A percentile compares a stretch with the other conserved stretches of the same genome.
phyloP scores from a whole-genome alignment of 2,888 invertebrate species.

The Seladonia tumulorum region DNA sequence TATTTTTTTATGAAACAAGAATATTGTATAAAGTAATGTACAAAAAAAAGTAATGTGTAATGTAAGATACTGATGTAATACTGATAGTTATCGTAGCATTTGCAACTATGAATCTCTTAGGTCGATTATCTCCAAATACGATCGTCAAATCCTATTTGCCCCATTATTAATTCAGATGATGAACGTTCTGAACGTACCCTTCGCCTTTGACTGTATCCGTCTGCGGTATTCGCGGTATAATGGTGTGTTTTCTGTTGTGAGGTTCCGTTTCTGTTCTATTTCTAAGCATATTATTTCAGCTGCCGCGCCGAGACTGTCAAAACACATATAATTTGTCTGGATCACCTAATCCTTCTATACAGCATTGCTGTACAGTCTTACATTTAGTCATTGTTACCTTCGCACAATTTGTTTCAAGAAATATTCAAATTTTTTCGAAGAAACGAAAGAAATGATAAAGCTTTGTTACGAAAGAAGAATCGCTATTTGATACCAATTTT shows the following conservation, averaged over 20 bases:
- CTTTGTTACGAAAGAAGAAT: no score
- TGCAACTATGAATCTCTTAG: background rate
- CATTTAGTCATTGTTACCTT: background rate
- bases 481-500: background rate
- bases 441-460: background rate
- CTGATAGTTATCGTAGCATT: background rate
- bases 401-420: background rate
- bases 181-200: background rate
- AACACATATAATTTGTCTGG: background rate
- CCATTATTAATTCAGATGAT: background rate
- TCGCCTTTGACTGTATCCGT: background rate
- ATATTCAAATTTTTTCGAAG: background rate
- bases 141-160: background rate
- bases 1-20: background rate
- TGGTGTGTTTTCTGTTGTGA: background rate
- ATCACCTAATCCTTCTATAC: background rate
- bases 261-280: slow-evolving; percentile 1
- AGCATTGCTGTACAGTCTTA: background rate
- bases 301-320: background rate
- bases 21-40: background rate
- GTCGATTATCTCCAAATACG: background rate
- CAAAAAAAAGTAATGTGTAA: no score
- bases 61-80: no score
- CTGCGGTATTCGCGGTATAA: background rate
- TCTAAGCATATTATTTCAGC: background rate